These are phyloP conservation scores for Hartigia nigra DNA, from an alignment of 2,888 invertebrate genomes.

Conservation along the genomic window DNA sequence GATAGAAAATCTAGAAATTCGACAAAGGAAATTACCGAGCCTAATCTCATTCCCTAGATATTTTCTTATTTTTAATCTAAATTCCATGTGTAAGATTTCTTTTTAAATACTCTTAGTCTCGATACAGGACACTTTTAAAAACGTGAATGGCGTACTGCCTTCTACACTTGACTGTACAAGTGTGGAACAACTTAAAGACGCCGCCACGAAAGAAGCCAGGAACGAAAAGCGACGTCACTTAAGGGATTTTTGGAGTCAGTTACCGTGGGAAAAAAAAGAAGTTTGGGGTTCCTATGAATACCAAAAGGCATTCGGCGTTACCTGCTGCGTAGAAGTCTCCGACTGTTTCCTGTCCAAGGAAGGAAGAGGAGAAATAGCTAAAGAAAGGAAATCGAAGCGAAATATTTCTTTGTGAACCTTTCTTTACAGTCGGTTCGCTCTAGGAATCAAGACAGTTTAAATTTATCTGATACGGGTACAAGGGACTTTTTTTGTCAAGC, in stretches of 20 bases:
- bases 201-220: neutral
- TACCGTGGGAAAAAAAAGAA: slow-evolving; percentile 2
- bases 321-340: slow-evolving; percentile 26
- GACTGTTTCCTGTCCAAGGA: slow-evolving; percentile 27
- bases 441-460: neutral
- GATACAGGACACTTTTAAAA: neutral
- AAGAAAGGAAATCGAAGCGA: neutral
- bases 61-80: neutral
- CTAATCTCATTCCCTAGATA: neutral
- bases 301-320: slow-evolving; percentile 27
- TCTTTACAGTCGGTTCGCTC: neutral
- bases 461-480: neutral
- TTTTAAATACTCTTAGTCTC: neutral
- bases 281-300: slow-evolving; percentile 1
- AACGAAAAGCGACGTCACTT: neutral
- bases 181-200: neutral
- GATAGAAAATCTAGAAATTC: neutral
- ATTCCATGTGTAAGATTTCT: neutral
- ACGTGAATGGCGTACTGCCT: neutral
- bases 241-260: neutral
- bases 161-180: neutral
- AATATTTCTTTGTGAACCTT: neutral
- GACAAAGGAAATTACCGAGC: neutral
- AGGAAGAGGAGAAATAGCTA: slow-evolving; percentile 8
- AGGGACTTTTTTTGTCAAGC: neutral